These are phyloP conservation scores for Cryptocheilus praepositus DNA, from an alignment of 2,888 invertebrate genomes.

Conservation along the genomic window DNA sequence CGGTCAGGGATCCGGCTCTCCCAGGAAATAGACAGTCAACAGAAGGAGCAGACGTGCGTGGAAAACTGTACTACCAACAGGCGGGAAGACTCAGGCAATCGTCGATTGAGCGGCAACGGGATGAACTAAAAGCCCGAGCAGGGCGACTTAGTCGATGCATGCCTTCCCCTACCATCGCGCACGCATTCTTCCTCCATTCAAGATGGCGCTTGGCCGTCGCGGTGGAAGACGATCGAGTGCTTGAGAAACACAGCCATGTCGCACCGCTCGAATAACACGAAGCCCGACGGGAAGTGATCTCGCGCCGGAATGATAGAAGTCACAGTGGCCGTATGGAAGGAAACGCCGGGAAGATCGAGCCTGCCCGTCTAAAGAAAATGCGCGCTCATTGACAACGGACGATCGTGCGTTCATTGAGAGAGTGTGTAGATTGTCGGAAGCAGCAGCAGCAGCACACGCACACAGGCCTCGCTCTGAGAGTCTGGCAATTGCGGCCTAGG, in stretches of 20 bases:
- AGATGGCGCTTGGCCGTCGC: slow-evolving; percentile 50
- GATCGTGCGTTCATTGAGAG: slow-evolving; percentile 5
- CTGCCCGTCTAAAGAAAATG: slow-evolving; percentile 3
- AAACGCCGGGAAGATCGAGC: slow-evolving; percentile 1
- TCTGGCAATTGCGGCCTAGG: slow-evolving; percentile 27
- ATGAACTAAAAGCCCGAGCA: too few species aligned
- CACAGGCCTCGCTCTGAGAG: background rate
- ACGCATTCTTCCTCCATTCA: slow-evolving; percentile 14
- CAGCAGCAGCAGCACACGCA: background rate
- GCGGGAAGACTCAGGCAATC: too few species aligned
- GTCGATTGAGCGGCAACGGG: too few species aligned
- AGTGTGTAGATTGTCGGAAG: slow-evolving; percentile 34
- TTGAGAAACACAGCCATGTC: slow-evolving; percentile 10
- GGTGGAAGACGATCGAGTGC: slow-evolving; percentile 44
- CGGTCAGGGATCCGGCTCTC: too few species aligned
- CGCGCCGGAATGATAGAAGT: background rate
- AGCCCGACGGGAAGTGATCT: background rate
- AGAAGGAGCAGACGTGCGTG: too few species aligned
- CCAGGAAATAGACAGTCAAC: too few species aligned
- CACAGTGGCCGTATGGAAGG: background rate
- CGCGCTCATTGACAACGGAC: slow-evolving; percentile 10
- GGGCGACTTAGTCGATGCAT: too few species aligned
- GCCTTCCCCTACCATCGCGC: too few species aligned
- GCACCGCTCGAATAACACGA: background rate
- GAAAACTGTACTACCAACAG: too few species aligned